Evolutionary conservation across 2,797 vertebrate genomes (phyloP), one percentile per base, ranked within the genome.

Genomic region (Hydrolagus colliei): DNA sequence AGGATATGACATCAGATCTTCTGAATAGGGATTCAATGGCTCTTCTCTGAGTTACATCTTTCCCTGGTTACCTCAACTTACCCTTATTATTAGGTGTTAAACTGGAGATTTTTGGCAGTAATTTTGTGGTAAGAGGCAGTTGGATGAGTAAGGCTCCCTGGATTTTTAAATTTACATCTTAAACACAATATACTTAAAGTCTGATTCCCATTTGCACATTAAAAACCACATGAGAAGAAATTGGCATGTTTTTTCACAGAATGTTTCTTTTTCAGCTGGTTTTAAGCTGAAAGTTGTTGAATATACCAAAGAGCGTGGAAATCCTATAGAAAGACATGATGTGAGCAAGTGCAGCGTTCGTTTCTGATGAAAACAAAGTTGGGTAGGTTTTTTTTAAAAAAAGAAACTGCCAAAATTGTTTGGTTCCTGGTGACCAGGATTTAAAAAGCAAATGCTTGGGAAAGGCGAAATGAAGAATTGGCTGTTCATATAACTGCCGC

Each of bases 221-320:
- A 65, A 84, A 35, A 63, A 84, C 79, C 67, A 10, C 41, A 16
- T 12, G 65, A 84, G 67, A 63, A 84, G 18, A 63, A 41, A 35
- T 68, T 68, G 7, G 41, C 65, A 16, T 84, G 79, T 68, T 84
- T 84, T 52, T 84, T 84, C 79, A 84, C 79, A 84, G 79, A 84
- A 27, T 84, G 65, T 84, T 84, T 84, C 79, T 84, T 84, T 84
- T 84, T 84, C 79, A 84, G 79, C 79, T 84, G 79, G 63, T 84
- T 71, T 84, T 84, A 52, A 84, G 79, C 79, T 84, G 79, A 84
- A 84, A 84, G 79, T 84, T 84, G 79, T 84, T 84, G 79, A 84
- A 84, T 84, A 84, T 84, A 68, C 79, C 79, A 84, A 84, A 84
- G 79, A 52, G 63, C 79, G 32, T 84, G 79, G 79, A 84, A 84